Percentiles rank a stretch among this genome's conserved stretches.
phyloP scores from a whole-genome alignment of 2,113 vertebrate genomes.

The Gobio gobio region DNA sequence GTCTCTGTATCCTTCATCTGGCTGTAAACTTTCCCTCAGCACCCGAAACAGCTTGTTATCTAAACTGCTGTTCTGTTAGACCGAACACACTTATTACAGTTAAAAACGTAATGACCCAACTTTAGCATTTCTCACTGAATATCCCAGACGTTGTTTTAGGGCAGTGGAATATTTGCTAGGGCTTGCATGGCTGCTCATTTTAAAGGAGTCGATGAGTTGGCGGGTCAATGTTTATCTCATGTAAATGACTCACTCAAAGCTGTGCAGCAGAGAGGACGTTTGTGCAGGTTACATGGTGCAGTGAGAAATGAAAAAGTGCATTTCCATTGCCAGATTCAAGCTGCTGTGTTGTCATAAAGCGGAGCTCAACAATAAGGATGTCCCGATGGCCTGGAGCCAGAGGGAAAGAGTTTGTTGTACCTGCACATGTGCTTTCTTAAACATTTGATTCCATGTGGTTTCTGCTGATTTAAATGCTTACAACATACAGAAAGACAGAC shows the following conservation, averaged over 20 bases:
- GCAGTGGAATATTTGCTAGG: background rate
- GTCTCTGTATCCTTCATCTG: conserved; percentile 24
- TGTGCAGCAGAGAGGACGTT: background rate
- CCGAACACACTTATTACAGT: background rate
- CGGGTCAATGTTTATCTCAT: background rate
- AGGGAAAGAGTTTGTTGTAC: background rate
- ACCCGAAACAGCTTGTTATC: conserved; percentile 18
- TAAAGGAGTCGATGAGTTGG: background rate
- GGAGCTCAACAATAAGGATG: background rate
- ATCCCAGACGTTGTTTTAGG: background rate
- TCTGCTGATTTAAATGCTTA: background rate
- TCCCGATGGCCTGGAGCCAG: background rate
- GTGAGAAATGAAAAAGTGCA: background rate
- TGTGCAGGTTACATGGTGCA: background rate
- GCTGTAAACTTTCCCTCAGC: conserved; percentile 35
- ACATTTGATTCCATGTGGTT: background rate
- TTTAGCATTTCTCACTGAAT: background rate
- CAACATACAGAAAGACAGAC: background rate
- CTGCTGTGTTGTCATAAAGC: background rate
- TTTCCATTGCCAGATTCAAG: background rate
- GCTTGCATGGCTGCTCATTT: background rate
- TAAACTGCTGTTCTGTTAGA: conserved; percentile 29
- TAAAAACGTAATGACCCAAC: background rate
- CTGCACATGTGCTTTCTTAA: background rate
- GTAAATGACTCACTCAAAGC: background rate